Evolutionary conservation across 64 coral and sea anemone genomes (phyloP), one percentile per base, ranked within the genome.

Genomic region (Stylophora pistillata): DNA sequence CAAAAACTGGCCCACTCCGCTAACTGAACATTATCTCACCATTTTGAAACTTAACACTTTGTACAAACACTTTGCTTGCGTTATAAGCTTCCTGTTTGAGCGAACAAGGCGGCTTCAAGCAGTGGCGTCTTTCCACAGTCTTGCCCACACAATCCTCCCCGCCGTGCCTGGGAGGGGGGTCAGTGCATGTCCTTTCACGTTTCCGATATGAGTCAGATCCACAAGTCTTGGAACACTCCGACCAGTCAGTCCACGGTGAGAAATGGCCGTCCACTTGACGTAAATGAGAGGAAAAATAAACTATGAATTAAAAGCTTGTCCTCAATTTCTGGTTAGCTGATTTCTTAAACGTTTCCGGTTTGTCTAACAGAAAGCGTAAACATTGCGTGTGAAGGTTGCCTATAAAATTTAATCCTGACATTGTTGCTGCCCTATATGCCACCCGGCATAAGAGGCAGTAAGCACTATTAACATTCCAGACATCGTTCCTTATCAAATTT

Each of bases 231-330:
- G 88, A 81, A 32, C 88, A 90, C 4, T 74, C 62, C 15, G 77
- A 81, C 88, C 88, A 90, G 55, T 68, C 77, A 16, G 14, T 74
- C 88, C 88, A 90, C 25, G 75, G 53, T 26, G 75, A 55, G 53
- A 78, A 78, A 9, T 55, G 75, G 53, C 75, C 75, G 75, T 78
- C 53, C 6, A 78, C 75, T 78, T 78, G 53, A 78, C 56, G 27
- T 11, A 7, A 78, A 53, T 21, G 56, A 78, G 1, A 14, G 52
- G 73, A 9, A 75, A 4, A n/a, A 57, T 57, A 60, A 60, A 13
- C 37, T 47, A 47, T 47, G 37, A 47, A 47, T 47, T 18, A 60
- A 60, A 15, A 60, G 17, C 13, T 2, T 60, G 13, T 60, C 58
- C 58, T 15, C 1, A 9, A 2, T 60, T 7, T 60, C 17, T 60